A percentile compares a stretch with the other conserved stretches of the same genome.
phyloP scores from a whole-genome alignment of 2,113 vertebrate genomes.

The Cinclus cinclus region DNA sequence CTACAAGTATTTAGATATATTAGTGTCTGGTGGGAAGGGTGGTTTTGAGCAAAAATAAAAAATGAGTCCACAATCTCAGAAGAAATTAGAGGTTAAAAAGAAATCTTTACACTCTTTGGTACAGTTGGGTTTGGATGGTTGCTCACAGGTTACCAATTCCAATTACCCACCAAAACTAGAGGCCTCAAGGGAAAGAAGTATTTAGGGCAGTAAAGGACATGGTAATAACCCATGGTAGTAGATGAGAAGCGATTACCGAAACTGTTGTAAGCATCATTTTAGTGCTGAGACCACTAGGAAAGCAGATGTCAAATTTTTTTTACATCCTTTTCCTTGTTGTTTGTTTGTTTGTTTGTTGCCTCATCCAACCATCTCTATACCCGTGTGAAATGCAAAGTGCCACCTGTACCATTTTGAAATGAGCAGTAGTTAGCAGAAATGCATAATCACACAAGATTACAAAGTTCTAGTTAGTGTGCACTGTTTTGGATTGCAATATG shows the following conservation, averaged over 20 bases:
- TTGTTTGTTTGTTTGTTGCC: neutral
- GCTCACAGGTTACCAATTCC: neutral
- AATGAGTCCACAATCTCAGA: neutral
- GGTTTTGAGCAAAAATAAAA: neutral
- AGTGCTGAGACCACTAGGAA: neutral
- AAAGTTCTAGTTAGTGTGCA: neutral
- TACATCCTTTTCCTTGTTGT: neutral
- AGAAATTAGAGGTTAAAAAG: neutral
- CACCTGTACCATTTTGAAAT: neutral
- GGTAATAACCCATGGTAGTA: rapidly evolving
- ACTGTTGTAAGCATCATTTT: neutral
- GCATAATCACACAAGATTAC: neutral
- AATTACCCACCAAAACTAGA: neutral
- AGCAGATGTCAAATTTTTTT: neutral
- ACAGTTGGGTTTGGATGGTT: neutral
- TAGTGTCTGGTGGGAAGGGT: rapidly evolving
- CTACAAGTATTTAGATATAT: neutral
- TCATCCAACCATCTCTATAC: neutral
- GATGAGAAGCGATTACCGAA: neutral
- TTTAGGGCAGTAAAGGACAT: rapidly evolving
- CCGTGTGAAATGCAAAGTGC: neutral
- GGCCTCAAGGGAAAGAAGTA: rapidly evolving
- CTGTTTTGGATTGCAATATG: neutral
- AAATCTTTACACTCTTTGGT: neutral
- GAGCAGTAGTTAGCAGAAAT: neutral